A percentile compares a stretch with the other conserved stretches of the same genome.
Conservation (phyloP, 2,888 invertebrate species). For the Eupithecia exiguata region DNA sequence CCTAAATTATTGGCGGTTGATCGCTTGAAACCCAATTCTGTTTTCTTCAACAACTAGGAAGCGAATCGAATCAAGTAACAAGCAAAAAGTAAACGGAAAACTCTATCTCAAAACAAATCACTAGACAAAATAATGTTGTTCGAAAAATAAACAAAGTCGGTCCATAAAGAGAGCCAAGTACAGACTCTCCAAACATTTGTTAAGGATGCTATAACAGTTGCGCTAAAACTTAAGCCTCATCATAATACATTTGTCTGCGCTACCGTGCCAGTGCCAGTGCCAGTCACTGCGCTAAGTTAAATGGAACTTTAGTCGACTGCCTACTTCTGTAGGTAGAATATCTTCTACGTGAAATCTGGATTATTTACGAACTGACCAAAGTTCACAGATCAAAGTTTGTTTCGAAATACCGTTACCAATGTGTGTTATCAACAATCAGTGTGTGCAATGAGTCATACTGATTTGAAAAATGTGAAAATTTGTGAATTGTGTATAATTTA, state of each 20-base stretch:
- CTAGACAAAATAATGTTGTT: slow-evolving; percentile 4
- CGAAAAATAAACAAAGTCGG: slow-evolving; percentile 18
- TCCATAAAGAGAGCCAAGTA: slow-evolving; percentile 14
- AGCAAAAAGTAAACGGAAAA: slow-evolving; percentile 14
- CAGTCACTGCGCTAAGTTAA: slow-evolving; percentile 37
- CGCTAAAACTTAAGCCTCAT: slow-evolving; percentile 38
- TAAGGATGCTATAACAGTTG: slow-evolving; percentile 36
- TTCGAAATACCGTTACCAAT: too few species aligned
- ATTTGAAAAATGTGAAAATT: too few species aligned
- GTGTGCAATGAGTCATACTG: too few species aligned
- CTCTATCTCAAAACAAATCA: not conserved
- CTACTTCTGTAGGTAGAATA: slow-evolving; percentile 32
- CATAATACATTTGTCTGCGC: slow-evolving; percentile 43
- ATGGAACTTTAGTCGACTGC: slow-evolving; percentile 30
- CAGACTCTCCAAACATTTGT: slow-evolving; percentile 33
- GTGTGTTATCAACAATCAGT: too few species aligned
- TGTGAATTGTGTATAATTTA: too few species aligned
- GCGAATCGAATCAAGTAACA: not conserved
- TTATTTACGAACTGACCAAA: too few species aligned
- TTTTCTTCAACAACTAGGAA: not conserved
- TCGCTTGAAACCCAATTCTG: not conserved
- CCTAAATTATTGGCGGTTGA: not conserved
- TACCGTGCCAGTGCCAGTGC: slow-evolving; percentile 30
- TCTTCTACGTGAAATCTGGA: slow-evolving; percentile 14
- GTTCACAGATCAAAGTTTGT: too few species aligned